A percentile compares a stretch with the other conserved stretches of the same genome.
phyloP scores from a whole-genome alignment of 2,888 invertebrate genomes.

The Bellardia pandia region DNA sequence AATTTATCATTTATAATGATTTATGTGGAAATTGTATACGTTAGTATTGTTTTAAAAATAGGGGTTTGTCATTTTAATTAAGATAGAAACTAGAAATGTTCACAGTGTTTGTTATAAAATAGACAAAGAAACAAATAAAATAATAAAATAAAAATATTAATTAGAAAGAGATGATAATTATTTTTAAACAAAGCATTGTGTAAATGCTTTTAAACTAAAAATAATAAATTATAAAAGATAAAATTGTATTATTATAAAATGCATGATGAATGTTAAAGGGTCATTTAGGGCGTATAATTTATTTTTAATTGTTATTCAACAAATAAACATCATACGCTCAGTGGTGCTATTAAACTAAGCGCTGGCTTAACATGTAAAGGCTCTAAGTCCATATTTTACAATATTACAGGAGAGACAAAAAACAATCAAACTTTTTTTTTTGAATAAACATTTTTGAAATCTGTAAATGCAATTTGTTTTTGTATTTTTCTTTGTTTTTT shows the following conservation, averaged over 20 bases:
- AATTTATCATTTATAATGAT: slow-evolving; percentile 13
- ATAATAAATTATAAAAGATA: background rate
- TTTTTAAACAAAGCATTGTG: background rate
- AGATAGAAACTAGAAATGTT: background rate
- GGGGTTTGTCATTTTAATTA: slow-evolving; percentile 45
- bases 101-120: background rate
- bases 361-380: too few relatives aligned
- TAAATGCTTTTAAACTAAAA: background rate
- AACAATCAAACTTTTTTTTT: too few relatives aligned
- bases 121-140: background rate
- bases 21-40: slow-evolving; percentile 5
- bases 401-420: too few relatives aligned
- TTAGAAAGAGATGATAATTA: slow-evolving; percentile 17
- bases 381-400: too few relatives aligned
- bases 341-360: background rate
- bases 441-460: too few relatives aligned
- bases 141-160: slow-evolving; percentile 12
- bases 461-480: too few relatives aligned
- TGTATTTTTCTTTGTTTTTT: too few relatives aligned
- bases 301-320: background rate
- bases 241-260: background rate
- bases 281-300: slow-evolving; percentile 12
- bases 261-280: slow-evolving; percentile 1
- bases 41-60: background rate
- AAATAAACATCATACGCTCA: slow-evolving; percentile 1